Conservation (phyloP, 2,113 vertebrate genomes). For the Epinephelus cyanopodus region DNA sequence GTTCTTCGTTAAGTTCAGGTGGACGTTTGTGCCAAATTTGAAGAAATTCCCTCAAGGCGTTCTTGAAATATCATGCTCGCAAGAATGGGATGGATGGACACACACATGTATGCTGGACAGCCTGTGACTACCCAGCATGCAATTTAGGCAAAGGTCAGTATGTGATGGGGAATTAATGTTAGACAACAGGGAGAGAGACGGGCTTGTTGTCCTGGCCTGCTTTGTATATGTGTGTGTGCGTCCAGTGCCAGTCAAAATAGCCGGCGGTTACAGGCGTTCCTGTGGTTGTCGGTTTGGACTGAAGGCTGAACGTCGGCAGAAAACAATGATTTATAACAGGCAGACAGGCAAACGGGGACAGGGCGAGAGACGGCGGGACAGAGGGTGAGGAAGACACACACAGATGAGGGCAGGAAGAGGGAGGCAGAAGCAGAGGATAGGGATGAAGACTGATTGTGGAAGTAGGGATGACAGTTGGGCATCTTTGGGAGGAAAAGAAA, state of each 20-base stretch:
- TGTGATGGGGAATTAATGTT: background rate
- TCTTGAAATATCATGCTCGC: no score
- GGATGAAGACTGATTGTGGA: background rate
- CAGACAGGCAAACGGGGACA: slow-evolving; percentile 54
- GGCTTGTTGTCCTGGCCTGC: slow-evolving; percentile 5
- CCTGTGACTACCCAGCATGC: background rate
- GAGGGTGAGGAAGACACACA: slow-evolving; percentile 12
- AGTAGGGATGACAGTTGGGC: background rate
- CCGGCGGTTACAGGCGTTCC: slow-evolving; percentile 40
- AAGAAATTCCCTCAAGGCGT: no score
- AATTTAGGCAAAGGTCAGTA: slow-evolving; percentile 8
- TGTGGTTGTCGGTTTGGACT: slow-evolving; percentile 20
- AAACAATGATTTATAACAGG: slow-evolving; percentile 39
- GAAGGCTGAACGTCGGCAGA: slow-evolving; percentile 26
- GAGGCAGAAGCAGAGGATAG: background rate
- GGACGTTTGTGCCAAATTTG: no score
- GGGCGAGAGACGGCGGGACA: background rate
- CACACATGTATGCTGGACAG: background rate
- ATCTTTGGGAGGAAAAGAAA: no score
- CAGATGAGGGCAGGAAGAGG: slow-evolving; percentile 21
- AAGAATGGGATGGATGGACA: no score
- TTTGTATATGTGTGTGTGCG: slow-evolving; percentile 15
- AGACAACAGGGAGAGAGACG: background rate
- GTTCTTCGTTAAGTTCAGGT: no score
- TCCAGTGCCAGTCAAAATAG: slow-evolving; percentile 40